Conservation (phyloP, 1,140 invertebrate genomes). For the Conus betulinus region DNA sequence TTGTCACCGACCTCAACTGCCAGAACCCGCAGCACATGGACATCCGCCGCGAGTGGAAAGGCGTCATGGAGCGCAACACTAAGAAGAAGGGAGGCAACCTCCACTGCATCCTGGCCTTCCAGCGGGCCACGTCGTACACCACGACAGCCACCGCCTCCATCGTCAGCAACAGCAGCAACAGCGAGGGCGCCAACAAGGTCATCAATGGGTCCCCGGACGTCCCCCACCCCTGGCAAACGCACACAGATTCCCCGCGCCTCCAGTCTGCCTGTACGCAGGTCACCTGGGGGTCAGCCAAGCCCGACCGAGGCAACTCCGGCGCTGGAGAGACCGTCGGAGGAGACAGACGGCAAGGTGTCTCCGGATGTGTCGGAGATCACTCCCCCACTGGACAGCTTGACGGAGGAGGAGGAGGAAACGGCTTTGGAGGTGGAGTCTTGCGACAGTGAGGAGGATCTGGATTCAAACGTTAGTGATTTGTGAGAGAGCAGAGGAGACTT, state of each 20-base stretch:
- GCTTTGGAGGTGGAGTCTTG: conserved; percentile 22
- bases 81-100: conserved; percentile 68
- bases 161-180: not conserved
- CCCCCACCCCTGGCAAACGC: not conserved
- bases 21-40: conserved; percentile 66
- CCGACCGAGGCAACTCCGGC: not conserved
- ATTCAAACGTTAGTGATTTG: conserved; percentile 25
- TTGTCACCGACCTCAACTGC: conserved; percentile 67
- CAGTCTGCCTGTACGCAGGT: conserved; percentile 28
- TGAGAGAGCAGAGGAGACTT: too few relatives aligned
- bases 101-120: conserved; percentile 72
- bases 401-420: not conserved
- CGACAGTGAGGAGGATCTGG: conserved; percentile 31
- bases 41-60: conserved; percentile 65
- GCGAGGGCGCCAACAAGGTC: not conserved
- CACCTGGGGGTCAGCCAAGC: not conserved
- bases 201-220: not conserved
- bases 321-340: too few relatives aligned
- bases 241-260: conserved; percentile 22
- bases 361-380: too few relatives aligned
- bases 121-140: conserved; percentile 47
- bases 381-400: too few relatives aligned
- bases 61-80: conserved; percentile 61
- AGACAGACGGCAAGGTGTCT: too few relatives aligned
- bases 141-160: not conserved